A percentile compares a stretch with the other conserved stretches of the same genome.
Evolutionary conservation across 2,888 invertebrate genomes (phyloP).

Genomic region (Ornithoptera alexandrae): DNA sequence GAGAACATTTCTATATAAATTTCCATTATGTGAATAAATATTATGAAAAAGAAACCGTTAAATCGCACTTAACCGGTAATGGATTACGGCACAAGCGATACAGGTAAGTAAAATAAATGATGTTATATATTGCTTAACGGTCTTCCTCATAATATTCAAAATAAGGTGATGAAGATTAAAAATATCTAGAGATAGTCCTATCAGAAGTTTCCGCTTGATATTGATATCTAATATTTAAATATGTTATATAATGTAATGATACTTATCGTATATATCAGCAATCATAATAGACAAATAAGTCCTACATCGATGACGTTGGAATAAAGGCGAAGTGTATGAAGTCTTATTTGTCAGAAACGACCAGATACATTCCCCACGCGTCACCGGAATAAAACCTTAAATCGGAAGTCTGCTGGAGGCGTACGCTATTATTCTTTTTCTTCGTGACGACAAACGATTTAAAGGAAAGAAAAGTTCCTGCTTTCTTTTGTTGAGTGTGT

Average conservation of each 20-base stretch:
- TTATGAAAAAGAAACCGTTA: not conserved
- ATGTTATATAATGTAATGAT: not conserved
- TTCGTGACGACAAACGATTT: not conserved
- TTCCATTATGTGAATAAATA: too few relatives aligned
- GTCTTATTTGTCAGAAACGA: conserved; percentile 9
- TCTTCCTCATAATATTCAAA: not conserved
- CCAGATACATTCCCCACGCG: not conserved
- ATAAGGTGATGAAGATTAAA: not conserved
- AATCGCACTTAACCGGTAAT: not conserved
- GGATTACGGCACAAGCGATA: not conserved
- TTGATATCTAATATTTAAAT: not conserved
- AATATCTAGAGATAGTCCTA: not conserved
- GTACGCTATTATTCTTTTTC: conserved; percentile 3
- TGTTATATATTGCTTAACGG: not conserved
- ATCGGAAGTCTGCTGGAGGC: not conserved
- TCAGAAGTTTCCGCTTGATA: not conserved
- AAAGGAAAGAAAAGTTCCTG: not conserved
- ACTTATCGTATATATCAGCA: not conserved
- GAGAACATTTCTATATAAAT: too few relatives aligned
- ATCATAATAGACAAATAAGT: not conserved
- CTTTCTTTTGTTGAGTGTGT: not conserved
- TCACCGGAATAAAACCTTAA: not conserved
- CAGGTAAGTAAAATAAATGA: conserved; percentile 18
- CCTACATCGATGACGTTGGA: too few relatives aligned
- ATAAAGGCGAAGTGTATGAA: too few relatives aligned